Evolutionary conservation across 2,888 invertebrate genomes (phyloP).

Genomic region (Cataglyphis cursor): DNA sequence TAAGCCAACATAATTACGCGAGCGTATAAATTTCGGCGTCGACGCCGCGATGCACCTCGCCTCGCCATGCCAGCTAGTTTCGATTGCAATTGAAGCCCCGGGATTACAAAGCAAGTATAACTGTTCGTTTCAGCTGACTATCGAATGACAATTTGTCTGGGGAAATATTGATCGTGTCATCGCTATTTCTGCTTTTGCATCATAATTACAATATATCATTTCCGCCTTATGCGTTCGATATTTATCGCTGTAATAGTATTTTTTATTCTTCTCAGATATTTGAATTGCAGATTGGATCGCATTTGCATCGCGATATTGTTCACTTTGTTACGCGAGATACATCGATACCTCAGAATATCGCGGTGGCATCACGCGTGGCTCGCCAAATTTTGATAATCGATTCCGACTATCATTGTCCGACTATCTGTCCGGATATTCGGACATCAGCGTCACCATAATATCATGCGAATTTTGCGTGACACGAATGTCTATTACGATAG

Average conservation of each 20-base stretch:
- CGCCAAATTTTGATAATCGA: slow-evolving; percentile 49
- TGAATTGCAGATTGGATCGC: background rate
- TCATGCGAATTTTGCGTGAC: slow-evolving; percentile 47
- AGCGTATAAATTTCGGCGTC: slow-evolving; percentile 49
- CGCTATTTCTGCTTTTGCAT: background rate
- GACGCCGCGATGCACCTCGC: background rate
- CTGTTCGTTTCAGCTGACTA: background rate
- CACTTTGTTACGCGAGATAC: background rate
- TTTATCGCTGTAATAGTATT: too few relatives aligned
- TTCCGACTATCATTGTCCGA: slow-evolving; percentile 10
- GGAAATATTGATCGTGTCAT: slow-evolving; percentile 9
- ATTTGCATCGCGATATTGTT: background rate
- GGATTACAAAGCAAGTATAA: slow-evolving; percentile 26
- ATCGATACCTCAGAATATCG: slow-evolving; percentile 8
- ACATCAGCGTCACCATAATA: slow-evolving; percentile 21
- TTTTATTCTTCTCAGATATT: background rate
- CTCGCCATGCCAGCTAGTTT: background rate
- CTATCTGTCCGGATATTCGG: slow-evolving; percentile 23
- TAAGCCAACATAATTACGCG: slow-evolving; percentile 47
- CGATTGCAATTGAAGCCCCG: slow-evolving; percentile 36
- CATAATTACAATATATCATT: background rate
- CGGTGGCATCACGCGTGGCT: background rate
- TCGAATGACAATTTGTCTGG: slow-evolving; percentile 34
- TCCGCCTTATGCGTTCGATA: background rate
- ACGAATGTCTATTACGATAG: slow-evolving; percentile 23